Base-by-base conservation (phyloP, 2,888 invertebrate genomes). In the Antheraea yamamai region DNA sequence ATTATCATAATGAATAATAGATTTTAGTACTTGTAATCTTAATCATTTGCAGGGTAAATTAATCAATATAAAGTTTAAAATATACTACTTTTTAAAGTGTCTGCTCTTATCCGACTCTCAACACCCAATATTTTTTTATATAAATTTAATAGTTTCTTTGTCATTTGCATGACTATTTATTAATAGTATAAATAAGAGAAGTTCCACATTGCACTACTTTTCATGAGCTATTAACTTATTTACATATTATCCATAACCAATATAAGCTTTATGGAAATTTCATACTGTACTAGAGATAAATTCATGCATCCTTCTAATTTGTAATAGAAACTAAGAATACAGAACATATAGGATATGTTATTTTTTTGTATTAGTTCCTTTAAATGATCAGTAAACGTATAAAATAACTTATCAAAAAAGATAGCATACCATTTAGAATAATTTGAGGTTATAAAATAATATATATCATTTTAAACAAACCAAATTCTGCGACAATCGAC, bases 401-500 rank as follows among this genome's bases (percentile, higher is more conserved):
- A 12, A 47, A 47, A 47, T 47, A 47, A 47, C 47, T 0, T 47
- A 12, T 47, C 47, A 47, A 47, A 47, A 12, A 0, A 0, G 12
- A 47, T 47, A 0, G 0, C 10, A 47, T 47, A 47, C 47, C 2
- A 55, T n/a, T 23, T 23, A 12, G 12, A 23, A 7, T 10, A 64
- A 26, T 66, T 75, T 35, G 74, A 81, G 81, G 79, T 81, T 79
- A 81, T 76, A n/a, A 74, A n/a, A n/a, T n/a, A n/a, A n/a, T n/a
- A n/a, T n/a, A n/a, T n/a, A n/a, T n/a, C n/a, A n/a, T n/a, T n/a
- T n/a, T 70, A 76, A 74, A 74, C 95, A 95, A 95, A 98, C 98
- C 98, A 93, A 98, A 97, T 96, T 99, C 99, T 76, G 99, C 99
- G 82, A 97, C 96, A 84, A 98, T 98, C 80, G 98, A 98, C 89